A percentile compares a stretch with the other conserved stretches of the same genome.
phyloP scores from a whole-genome alignment of 2,113 vertebrate species.

The Lampris megalopsis region DNA sequence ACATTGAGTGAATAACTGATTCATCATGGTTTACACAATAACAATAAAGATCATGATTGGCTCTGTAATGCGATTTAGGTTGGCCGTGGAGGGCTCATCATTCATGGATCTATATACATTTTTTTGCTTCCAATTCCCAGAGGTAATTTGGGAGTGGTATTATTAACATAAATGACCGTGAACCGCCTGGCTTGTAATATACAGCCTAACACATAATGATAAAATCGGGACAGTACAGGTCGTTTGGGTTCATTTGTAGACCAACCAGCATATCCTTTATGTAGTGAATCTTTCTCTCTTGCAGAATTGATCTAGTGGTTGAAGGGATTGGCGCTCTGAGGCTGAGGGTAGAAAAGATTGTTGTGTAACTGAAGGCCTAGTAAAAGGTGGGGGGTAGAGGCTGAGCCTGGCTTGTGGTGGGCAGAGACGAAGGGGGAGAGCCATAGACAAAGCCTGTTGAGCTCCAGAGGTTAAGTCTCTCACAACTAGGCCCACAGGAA shows the following conservation, averaged over 20 bases:
- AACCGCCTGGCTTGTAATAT: constrained; percentile 47
- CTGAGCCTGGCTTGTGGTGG: constrained; percentile 7
- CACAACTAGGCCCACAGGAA: constrained; percentile 77
- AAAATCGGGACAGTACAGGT: constrained; percentile 45
- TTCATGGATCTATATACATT: constrained; percentile 52
- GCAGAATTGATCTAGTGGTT: constrained; percentile 46
- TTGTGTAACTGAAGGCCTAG: constrained; percentile 46
- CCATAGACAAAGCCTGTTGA: constrained; percentile 70
- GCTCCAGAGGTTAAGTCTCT: constrained; percentile 71
- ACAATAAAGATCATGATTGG: constrained; percentile 66
- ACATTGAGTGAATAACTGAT: constrained; percentile 71
- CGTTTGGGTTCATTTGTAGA: constrained; percentile 30
- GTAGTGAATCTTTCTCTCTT: constrained; percentile 44
- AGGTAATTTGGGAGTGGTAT: constrained; percentile 54
- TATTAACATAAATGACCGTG: constrained; percentile 55
- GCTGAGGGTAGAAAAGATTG: constrained; percentile 43
- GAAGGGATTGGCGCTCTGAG: constrained; percentile 24
- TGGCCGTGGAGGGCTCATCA: constrained; percentile 52
- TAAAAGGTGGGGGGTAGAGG: constrained; percentile 23
- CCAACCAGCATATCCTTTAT: constrained; percentile 43
- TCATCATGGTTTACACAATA: constrained; percentile 72
- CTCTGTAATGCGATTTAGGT: constrained; percentile 67
- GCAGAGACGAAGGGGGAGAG: constrained; percentile 30
- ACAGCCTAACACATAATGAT: constrained; percentile 48
- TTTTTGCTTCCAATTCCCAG: constrained; percentile 55